Evolutionary conservation across 2,888 invertebrate genomes (phyloP).

Genomic region (Drosophila atripex): DNA sequence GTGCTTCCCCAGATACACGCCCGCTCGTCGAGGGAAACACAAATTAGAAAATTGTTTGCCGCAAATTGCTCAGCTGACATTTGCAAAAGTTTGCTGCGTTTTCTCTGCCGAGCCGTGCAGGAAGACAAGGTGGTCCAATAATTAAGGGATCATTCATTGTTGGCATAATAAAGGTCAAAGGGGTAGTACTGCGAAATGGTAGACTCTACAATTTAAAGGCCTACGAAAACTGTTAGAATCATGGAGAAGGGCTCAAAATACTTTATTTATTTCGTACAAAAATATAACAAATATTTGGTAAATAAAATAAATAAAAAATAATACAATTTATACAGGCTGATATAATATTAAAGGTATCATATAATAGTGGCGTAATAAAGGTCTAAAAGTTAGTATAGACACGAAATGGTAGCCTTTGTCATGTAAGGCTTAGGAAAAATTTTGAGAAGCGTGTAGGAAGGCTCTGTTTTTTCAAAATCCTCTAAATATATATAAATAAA

Average conservation of each 20-base stretch:
- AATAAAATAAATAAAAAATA: no score
- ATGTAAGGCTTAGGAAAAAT: neutral
- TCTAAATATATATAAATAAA: neutral
- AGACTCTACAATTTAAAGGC: neutral
- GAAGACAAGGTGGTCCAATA: slow-evolving; percentile 40
- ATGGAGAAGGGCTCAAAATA: no score
- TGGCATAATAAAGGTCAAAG: slow-evolving; percentile 37
- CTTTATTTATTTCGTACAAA: no score
- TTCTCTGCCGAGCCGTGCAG: neutral
- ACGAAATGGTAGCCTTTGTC: no score
- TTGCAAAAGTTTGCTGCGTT: slow-evolving; percentile 53
- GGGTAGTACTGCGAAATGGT: neutral
- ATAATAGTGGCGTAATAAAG: no score
- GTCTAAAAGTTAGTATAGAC: no score
- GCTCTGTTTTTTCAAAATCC: no score
- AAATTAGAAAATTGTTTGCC: slow-evolving; percentile 64
- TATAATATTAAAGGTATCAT: no score
- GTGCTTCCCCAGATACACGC: neutral
- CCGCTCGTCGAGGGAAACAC: slow-evolving; percentile 31
- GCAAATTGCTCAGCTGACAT: slow-evolving; percentile 69
- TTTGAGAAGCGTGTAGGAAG: neutral
- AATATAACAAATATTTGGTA: no score
- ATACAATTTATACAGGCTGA: no score
- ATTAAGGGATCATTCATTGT: slow-evolving; percentile 23
- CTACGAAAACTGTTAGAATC: neutral